phyloP scores from a whole-genome alignment of 2,888 invertebrate species.

The Agriopis marginaria region DNA sequence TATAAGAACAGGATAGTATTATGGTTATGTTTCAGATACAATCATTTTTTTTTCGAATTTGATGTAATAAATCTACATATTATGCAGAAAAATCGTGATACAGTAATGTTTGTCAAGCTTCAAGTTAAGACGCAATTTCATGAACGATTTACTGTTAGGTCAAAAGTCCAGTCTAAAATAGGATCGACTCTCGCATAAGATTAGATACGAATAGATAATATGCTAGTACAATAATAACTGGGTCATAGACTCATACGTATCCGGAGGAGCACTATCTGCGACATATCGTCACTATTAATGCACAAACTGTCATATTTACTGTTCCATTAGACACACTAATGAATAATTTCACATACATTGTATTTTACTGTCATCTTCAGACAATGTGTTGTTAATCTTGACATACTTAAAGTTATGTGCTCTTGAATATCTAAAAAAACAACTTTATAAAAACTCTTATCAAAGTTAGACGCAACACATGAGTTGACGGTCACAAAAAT shows the following conservation, averaged over 20 bases:
- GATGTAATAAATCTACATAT: neutral
- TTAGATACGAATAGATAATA: conserved; percentile 3
- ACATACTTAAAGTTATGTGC: conserved; percentile 6
- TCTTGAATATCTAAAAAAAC: conserved; percentile 19
- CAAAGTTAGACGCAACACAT: conserved; percentile 11
- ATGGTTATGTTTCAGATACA: too few species aligned
- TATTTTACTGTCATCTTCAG: conserved; percentile 8
- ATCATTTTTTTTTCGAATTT: too few species aligned
- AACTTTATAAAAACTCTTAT: conserved; percentile 20
- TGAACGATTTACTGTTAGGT: conserved; percentile 48
- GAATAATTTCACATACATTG: conserved; percentile 22
- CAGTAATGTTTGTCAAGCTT: neutral
- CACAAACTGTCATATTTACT: conserved; percentile 60
- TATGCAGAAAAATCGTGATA: neutral
- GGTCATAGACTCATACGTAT: conserved; percentile 43
- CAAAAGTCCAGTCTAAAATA: conserved; percentile 45
- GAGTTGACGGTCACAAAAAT: conserved; percentile 4
- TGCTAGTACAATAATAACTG: conserved; percentile 18
- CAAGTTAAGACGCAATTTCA: conserved; percentile 20
- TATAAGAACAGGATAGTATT: conserved; percentile 12
- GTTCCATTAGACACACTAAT: conserved; percentile 35
- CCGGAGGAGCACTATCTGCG: conserved; percentile 69
- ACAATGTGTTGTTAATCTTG: conserved; percentile 8
- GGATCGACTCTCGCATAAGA: conserved; percentile 49
- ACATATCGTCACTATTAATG: conserved; percentile 63